Base-by-base conservation (phyloP, 2,113 vertebrate genomes). In the Pontoporia blainvillei region DNA sequence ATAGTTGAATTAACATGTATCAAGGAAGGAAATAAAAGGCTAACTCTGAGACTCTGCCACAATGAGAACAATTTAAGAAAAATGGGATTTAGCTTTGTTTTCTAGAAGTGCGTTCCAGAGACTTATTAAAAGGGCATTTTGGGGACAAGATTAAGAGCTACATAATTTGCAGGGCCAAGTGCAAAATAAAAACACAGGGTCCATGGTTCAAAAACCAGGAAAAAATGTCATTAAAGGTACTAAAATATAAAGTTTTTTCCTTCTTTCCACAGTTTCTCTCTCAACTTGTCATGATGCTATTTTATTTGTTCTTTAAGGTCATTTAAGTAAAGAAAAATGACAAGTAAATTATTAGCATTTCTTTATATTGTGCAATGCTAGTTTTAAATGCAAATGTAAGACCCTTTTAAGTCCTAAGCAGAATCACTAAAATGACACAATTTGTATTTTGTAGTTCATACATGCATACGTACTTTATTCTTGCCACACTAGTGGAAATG, bases 21-120 rank as follows among this genome's bases (percentile, higher is more conserved):
- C 64, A 64, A 86, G 46, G 61, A 79, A 95, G 75, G 34, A 95
- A 96, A 67, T 92, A 23, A 94, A 96, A 83, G 25, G 2, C 44
- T 88, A 81, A 27, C 46, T 87, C 29, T 86, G 29, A 92, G 27
- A 44, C 54, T 81, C n/a, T 72, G 82, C 23, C 34, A 90, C n/a
- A 83, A 5, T 84, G 59, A 88, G 27, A 83, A 49, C 31, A 89
- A 36, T 71, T 52, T 79, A 44, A 84, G 29, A 92, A 94, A 82
- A 83, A 27, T 44, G 21, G 39, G 8, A 27, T 62, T 83, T 90
- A 67, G 9, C 44, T 94, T 54, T 89, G 25, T 85, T 86, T 95
- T 72, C 72, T 83, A 49, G 21, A 91, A 96, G 17, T 34, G 8
- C 85, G 61, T 86, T 90, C 34, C 41, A 54, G 44, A 57, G 17